These are phyloP conservation scores for Drosophila baimaii DNA, from an alignment of 1,140 invertebrate genomes.

Conservation along the genomic window DNA sequence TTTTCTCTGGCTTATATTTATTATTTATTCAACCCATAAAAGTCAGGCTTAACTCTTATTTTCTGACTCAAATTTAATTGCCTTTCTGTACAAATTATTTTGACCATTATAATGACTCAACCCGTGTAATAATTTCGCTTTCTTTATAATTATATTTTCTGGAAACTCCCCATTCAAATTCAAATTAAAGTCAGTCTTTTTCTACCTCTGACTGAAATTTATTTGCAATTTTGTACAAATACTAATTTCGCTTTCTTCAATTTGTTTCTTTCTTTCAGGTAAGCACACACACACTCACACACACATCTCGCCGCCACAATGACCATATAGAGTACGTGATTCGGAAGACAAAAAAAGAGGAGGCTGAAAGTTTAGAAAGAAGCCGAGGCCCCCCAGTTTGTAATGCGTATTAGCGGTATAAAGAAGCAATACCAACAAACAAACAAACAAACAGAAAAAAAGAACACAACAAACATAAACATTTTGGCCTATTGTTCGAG, in stretches of 20 bases:
- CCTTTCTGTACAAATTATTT: slow-evolving; percentile 2
- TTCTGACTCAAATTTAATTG: slow-evolving; percentile 7
- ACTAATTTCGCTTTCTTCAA: slow-evolving; percentile 78
- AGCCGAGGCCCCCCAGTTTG: slow-evolving; percentile 26
- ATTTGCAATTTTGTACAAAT: slow-evolving; percentile 46
- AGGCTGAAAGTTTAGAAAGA: slow-evolving; percentile 14
- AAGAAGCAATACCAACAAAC: slow-evolving; percentile 39
- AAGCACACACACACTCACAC: too few relatives aligned
- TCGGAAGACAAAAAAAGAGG: slow-evolving; percentile 37
- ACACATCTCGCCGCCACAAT: slow-evolving; percentile 45
- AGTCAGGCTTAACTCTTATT: neutral
- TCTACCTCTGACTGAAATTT: slow-evolving; percentile 11
- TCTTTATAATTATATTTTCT: slow-evolving; percentile 15
- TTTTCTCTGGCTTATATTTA: slow-evolving; percentile 1
- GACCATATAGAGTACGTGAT: slow-evolving; percentile 62
- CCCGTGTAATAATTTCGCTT: slow-evolving; percentile 8
- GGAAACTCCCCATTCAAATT: slow-evolving; percentile 36
- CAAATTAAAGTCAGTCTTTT: slow-evolving; percentile 36
- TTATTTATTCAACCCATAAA: neutral
- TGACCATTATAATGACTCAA: slow-evolving; percentile 1
- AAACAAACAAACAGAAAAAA: slow-evolving; percentile 5
- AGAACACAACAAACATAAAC: slow-evolving; percentile 66
- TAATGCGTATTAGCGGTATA: slow-evolving; percentile 72
- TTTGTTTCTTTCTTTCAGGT: slow-evolving; percentile 56
- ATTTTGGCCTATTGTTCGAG: slow-evolving; percentile 66